Evolutionary conservation across 2,888 invertebrate species (phyloP).

Genomic region (Cryptus viduatorius): DNA sequence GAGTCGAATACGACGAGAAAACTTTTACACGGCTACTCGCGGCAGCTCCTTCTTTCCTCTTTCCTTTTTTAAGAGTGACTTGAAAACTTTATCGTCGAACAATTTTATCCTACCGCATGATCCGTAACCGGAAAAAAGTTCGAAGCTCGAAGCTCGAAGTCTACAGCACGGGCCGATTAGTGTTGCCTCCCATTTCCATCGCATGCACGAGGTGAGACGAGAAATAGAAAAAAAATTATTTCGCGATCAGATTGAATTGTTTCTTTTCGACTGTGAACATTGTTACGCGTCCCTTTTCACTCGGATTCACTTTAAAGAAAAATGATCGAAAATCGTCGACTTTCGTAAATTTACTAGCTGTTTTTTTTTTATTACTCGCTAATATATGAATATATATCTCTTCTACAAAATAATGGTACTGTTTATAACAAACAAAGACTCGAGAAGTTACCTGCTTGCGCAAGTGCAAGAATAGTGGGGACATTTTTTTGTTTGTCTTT

Average conservation of each 20-base stretch:
- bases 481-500: background rate
- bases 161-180: constrained; percentile 2
- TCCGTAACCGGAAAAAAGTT: background rate
- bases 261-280: background rate
- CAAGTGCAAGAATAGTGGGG: no score
- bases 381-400: no score
- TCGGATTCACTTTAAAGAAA: no score
- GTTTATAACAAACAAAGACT: no score
- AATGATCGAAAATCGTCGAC: background rate
- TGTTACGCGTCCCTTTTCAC: background rate
- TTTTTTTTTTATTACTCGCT: no score
- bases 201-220: background rate
- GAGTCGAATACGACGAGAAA: constrained; percentile 19
- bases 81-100: constrained; percentile 16
- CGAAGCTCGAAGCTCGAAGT: constrained; percentile 33
- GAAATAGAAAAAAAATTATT: constrained; percentile 1
- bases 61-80: background rate
- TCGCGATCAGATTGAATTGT: background rate
- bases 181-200: background rate
- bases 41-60: background rate
- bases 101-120: constrained; percentile 20
- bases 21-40: constrained; percentile 41
- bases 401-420: no score
- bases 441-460: no score
- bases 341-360: no score